These are phyloP conservation scores for Malachius bipustulatus DNA, from an alignment of 2,888 invertebrate species.

Conservation along the genomic window DNA sequence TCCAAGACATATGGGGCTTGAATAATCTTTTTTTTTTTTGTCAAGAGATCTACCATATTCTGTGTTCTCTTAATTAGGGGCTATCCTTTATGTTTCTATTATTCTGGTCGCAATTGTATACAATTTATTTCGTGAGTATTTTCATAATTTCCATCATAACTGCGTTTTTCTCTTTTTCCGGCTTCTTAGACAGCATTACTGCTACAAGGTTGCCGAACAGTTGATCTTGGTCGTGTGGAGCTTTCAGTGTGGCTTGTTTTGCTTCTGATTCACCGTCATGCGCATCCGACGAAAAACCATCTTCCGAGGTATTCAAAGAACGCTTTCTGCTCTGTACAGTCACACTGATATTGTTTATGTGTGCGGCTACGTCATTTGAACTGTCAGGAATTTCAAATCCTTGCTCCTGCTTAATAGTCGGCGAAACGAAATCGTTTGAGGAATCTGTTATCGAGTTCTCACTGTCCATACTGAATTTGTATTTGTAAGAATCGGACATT, in stretches of 20 bases:
- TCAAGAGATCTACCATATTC: too few relatives aligned
- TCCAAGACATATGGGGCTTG: too few relatives aligned
- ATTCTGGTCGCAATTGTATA: not conserved
- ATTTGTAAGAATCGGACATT: slow-evolving; percentile 7
- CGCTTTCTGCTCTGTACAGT: slow-evolving; percentile 17
- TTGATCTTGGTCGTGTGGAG: slow-evolving; percentile 24
- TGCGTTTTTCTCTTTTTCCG: slow-evolving; percentile 25
- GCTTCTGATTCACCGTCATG: too few relatives aligned
- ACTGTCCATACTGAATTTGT: slow-evolving; percentile 11
- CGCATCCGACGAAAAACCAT: not conserved
- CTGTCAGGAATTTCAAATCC: slow-evolving; percentile 19
- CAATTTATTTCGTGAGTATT: slow-evolving; percentile 24
- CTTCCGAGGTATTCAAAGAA: not conserved
- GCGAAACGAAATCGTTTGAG: slow-evolving; percentile 18
- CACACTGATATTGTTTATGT: slow-evolving; percentile 16
- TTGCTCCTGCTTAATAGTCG: slow-evolving; percentile 20
- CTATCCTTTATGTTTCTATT: too few relatives aligned
- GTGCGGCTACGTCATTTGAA: slow-evolving; percentile 16
- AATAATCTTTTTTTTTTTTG: too few relatives aligned
- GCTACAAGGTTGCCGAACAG: slow-evolving; percentile 29
- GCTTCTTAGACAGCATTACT: slow-evolving; percentile 24
- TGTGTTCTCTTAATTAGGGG: too few relatives aligned
- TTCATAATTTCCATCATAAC: slow-evolving; percentile 31
- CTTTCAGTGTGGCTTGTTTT: slow-evolving; percentile 6
- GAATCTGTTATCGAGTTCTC: slow-evolving; percentile 19